Evolutionary conservation across 1,140 invertebrate genomes (phyloP).

Genomic region (Neuroterus valhalla): DNA sequence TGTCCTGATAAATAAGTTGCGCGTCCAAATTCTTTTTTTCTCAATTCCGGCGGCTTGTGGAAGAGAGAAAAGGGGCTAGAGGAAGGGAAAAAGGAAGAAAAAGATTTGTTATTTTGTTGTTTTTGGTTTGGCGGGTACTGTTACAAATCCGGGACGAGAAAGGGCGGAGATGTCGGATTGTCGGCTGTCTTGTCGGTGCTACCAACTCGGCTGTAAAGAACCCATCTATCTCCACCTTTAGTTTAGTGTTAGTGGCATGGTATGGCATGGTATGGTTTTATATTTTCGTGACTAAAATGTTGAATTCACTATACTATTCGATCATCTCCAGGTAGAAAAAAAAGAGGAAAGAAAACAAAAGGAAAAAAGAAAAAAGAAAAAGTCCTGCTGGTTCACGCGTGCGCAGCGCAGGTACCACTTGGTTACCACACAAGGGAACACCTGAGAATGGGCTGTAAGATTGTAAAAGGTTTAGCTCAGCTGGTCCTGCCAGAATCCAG

Average conservation of each 20-base stretch:
- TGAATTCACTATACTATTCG: slow-evolving; percentile 41
- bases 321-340: slow-evolving; percentile 47
- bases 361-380: slow-evolving; percentile 30
- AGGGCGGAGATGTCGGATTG: slow-evolving; percentile 67
- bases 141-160: slow-evolving; percentile 64
- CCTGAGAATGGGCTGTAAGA: slow-evolving; percentile 30
- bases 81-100: slow-evolving; percentile 31
- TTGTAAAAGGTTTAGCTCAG: slow-evolving; percentile 42
- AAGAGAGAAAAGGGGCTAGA: slow-evolving; percentile 5
- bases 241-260: too few species aligned
- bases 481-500: slow-evolving; percentile 57
- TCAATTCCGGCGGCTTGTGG: slow-evolving; percentile 30
- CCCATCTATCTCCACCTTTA: slow-evolving; percentile 53
- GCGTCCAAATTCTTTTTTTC: slow-evolving; percentile 29
- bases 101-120: slow-evolving; percentile 50
- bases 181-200: slow-evolving; percentile 68
- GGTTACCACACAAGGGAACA: slow-evolving; percentile 41
- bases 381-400: slow-evolving; percentile 44
- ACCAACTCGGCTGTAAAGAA: slow-evolving; percentile 67
- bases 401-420: slow-evolving; percentile 36
- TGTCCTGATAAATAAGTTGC: slow-evolving; percentile 27
- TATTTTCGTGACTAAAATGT: slow-evolving; percentile 64
- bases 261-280: too few species aligned
- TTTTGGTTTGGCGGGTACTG: slow-evolving; percentile 55
- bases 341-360: slow-evolving; percentile 29